phyloP scores from a whole-genome alignment of 2,797 vertebrate species.

The Agapornis canus region DNA sequence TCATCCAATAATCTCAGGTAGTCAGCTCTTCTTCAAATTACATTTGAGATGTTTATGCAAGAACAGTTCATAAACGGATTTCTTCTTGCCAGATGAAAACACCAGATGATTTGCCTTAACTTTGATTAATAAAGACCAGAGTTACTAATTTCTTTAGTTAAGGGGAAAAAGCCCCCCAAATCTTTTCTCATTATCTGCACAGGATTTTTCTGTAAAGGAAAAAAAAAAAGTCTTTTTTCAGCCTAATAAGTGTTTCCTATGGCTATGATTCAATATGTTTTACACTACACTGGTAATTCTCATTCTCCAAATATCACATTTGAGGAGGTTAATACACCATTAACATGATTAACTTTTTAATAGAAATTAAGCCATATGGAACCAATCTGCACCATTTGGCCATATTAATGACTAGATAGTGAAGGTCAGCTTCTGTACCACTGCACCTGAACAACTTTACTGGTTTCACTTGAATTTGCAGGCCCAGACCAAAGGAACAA shows the following conservation, averaged over 20 bases:
- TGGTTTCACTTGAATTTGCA: background rate
- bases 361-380: constrained; percentile 38
- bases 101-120: background rate
- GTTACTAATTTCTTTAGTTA: background rate
- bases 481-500: background rate
- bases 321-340: constrained; percentile 22
- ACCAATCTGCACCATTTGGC: background rate
- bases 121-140: background rate
- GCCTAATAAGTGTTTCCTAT: background rate
- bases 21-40: background rate
- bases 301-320: constrained; percentile 26
- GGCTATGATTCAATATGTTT: constrained; percentile 15
- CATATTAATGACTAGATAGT: background rate
- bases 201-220: background rate
- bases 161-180: background rate
- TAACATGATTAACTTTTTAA: constrained; percentile 41
- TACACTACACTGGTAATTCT: constrained; percentile 6
- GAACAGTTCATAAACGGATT: background rate
- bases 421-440: background rate
- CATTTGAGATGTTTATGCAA: background rate
- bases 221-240: background rate
- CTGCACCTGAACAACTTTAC: background rate
- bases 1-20: background rate
- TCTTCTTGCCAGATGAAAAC: background rate
- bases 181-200: background rate